phyloP scores from a whole-genome alignment of 2,797 vertebrate genomes.

The Neoniphon sammara region DNA sequence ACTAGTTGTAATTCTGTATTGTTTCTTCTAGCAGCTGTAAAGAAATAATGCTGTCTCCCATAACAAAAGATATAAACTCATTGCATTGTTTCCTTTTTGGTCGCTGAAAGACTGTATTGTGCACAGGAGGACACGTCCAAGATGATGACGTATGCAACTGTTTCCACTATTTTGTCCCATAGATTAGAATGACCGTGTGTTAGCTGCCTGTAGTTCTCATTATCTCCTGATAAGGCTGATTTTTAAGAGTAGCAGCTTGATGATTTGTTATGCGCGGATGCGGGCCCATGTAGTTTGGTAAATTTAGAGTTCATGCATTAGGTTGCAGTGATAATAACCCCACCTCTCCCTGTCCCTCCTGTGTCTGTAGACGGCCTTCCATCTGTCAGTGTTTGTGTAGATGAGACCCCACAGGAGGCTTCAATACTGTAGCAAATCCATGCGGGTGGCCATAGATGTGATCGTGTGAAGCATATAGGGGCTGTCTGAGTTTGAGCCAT shows the following conservation, averaged over 20 bases:
- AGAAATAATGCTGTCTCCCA: slow-evolving; percentile 1
- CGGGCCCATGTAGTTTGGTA: background rate
- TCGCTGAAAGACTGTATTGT: slow-evolving; percentile 77
- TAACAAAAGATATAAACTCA: background rate
- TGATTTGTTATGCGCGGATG: slow-evolving; percentile 20
- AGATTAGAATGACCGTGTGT: slow-evolving; percentile 15
- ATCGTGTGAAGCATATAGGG: slow-evolving; percentile 48
- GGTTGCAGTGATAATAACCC: slow-evolving; percentile 54
- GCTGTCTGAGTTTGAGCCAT: slow-evolving; percentile 32
- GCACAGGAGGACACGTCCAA: slow-evolving; percentile 80
- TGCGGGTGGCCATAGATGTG: slow-evolving; percentile 41
- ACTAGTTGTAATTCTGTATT: background rate
- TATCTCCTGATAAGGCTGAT: slow-evolving; percentile 1
- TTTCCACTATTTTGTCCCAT: slow-evolving; percentile 15
- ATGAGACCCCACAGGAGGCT: slow-evolving; percentile 49
- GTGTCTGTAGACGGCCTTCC: background rate
- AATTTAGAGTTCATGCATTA: slow-evolving; percentile 53
- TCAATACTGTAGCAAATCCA: slow-evolving; percentile 17
- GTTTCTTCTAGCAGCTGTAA: background rate
- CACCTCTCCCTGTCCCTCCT: no score
- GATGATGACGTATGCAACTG: slow-evolving; percentile 63
- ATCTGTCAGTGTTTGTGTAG: slow-evolving; percentile 23
- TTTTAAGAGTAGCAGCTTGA: background rate
- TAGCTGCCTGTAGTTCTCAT: slow-evolving; percentile 16
- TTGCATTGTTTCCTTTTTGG: background rate